These are phyloP conservation scores for Philereme vetulata DNA, from an alignment of 2,888 invertebrate genomes.

Conservation along the genomic window DNA sequence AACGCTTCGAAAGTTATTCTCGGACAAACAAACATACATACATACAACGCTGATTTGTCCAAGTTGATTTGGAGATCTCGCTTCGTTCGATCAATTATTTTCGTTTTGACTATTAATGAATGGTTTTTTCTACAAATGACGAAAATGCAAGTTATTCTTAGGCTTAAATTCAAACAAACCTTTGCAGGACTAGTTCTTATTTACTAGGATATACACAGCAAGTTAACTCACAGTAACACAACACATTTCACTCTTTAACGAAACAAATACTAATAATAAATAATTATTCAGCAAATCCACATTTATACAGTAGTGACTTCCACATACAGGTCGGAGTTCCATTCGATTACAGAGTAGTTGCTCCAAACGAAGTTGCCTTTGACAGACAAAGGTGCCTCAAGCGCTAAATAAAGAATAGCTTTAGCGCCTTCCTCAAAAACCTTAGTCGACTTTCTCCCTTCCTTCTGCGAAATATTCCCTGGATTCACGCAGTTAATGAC, in stretches of 20 bases:
- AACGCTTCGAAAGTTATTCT: too few relatives aligned
- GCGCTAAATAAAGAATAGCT: slow-evolving; percentile 71
- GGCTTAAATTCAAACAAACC: background rate
- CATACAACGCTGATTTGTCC: too few relatives aligned
- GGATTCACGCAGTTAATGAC: slow-evolving; percentile 78
- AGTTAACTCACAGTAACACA: slow-evolving; percentile 7
- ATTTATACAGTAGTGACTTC: slow-evolving; percentile 73
- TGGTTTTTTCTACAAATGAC: too few relatives aligned
- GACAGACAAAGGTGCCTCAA: slow-evolving; percentile 70
- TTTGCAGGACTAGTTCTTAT: slow-evolving; percentile 26
- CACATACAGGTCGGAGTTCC: slow-evolving; percentile 75
- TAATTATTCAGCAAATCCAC: slow-evolving; percentile 9
- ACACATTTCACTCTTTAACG: background rate
- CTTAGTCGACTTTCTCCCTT: slow-evolving; percentile 64
- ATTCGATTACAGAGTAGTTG: slow-evolving; percentile 75
- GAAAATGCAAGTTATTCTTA: background rate
- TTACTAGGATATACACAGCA: slow-evolving; percentile 17
- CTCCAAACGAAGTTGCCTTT: slow-evolving; percentile 81
- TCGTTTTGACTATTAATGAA: too few relatives aligned
- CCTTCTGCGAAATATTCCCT: slow-evolving; percentile 62
- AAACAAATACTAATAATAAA: background rate
- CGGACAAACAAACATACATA: too few relatives aligned
- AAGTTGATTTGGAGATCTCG: too few relatives aligned
- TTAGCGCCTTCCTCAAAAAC: slow-evolving; percentile 75
- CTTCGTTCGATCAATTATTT: too few relatives aligned